Evolutionary conservation across 2,888 invertebrate species (phyloP), one percentile per base, ranked within the genome.

Genomic region (Scotopteryx bipunctaria): DNA sequence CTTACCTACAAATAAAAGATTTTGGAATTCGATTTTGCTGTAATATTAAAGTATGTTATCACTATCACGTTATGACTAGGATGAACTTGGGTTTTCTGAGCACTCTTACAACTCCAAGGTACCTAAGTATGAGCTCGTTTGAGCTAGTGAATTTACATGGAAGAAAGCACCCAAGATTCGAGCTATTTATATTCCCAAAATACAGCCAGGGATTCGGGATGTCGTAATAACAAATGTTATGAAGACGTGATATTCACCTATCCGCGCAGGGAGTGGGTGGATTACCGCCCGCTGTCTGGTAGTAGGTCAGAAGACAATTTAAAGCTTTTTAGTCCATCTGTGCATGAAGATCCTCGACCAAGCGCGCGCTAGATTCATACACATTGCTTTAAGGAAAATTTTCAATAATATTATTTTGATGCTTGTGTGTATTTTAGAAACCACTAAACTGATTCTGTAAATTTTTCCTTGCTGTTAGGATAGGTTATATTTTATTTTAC

Each of bases 291-390:
- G 14, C 33, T 47, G 31, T 25, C 40, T 40, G 16, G 5, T 32
- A 40, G 14, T 46, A 46, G 37, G 46, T 38, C 21, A 38, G 13
- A 38, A 38, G 32, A 46, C 46, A 46, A 37, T 29, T 37, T 46
- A 46, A 21, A 38, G 31, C 46, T 40, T 37, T 46, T 32, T 31
- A 38, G 23, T 16, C 38, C 31, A 16, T 23, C 23, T 38, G 5
- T 15, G n/a, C 5, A 14, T 21, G 21, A 32, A 21, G 27, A 32
- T 21, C 17, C 11, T 14, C 40, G n/a, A n/a, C n/a, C n/a, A n/a
- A n/a, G n/a, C n/a, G n/a, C n/a, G n/a, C n/a, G n/a, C n/a, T n/a
- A n/a, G n/a, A n/a, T n/a, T n/a, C n/a, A n/a, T n/a, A n/a, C n/a
- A n/a, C n/a, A n/a, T n/a, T n/a, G n/a, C n/a, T n/a, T n/a, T n/a